Percentiles rank a stretch among this genome's conserved stretches.
Evolutionary conservation across 2,888 invertebrate genomes (phyloP).

Genomic region (Ecliptopera silaceata): DNA sequence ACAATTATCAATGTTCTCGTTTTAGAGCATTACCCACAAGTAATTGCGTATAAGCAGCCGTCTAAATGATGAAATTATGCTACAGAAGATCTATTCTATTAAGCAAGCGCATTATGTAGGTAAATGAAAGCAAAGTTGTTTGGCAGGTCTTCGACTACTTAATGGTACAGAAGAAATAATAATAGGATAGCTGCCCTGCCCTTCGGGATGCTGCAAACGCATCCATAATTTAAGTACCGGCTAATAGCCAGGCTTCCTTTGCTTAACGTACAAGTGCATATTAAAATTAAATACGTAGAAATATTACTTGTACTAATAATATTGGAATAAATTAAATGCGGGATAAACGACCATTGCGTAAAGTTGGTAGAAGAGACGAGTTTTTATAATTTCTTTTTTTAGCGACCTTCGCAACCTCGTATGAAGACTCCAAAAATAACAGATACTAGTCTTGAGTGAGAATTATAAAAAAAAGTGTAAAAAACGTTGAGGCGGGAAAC

Average conservation of each 20-base stretch:
- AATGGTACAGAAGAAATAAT: conserved; percentile 29
- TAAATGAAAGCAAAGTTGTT: conserved; percentile 62
- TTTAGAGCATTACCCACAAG: no score
- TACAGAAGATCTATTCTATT: conserved; percentile 32
- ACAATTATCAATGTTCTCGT: no score
- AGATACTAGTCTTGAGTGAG: no score
- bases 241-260: conserved; percentile 45
- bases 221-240: conserved; percentile 49
- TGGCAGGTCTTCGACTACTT: conserved; percentile 34
- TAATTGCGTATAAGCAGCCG: conserved; percentile 13
- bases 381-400: no score
- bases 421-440: no score
- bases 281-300: conserved; percentile 8
- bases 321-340: not conserved
- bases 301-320: not conserved
- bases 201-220: conserved; percentile 46
- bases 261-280: conserved; percentile 21
- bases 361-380: not conserved
- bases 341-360: not conserved
- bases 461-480: no score
- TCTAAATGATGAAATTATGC: conserved; percentile 33
- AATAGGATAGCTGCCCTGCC: conserved; percentile 39
- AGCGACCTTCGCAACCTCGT: no score
- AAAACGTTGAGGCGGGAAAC: no score
- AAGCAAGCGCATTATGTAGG: conserved; percentile 53